Conservation (phyloP, 2,113 vertebrate genomes). For the Gallinago jamesoni region DNA sequence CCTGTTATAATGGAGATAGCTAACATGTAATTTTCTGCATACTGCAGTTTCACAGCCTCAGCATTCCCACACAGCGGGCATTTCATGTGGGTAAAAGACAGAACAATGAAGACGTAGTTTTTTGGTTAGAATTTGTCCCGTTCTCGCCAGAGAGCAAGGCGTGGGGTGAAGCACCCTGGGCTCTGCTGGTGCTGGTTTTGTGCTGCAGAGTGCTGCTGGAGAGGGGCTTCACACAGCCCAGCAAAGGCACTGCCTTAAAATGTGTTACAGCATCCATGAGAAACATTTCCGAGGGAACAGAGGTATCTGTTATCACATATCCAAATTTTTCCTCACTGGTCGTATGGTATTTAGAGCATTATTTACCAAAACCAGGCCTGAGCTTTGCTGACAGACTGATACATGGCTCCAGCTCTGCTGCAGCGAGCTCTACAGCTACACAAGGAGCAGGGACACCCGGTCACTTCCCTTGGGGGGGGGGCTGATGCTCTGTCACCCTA, state of each 20-base stretch:
- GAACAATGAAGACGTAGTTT: neutral
- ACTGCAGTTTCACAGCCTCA: slow-evolving; percentile 26
- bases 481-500: neutral
- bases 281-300: neutral
- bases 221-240: neutral
- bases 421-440: rapidly evolving
- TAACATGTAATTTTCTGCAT: slow-evolving; percentile 50
- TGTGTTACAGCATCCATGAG: neutral
- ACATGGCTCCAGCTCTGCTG: neutral
- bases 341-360: rapidly evolving
- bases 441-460: neutral
- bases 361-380: neutral
- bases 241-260: neutral
- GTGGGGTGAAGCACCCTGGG: rapidly evolving
- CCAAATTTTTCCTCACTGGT: neutral
- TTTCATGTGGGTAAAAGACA: neutral
- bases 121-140: neutral
- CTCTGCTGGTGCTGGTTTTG: neutral
- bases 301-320: neutral
- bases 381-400: neutral
- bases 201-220: neutral
- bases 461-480: neutral
- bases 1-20: slow-evolving; percentile 59
- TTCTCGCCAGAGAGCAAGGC: neutral
- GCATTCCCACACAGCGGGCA: neutral